Evolutionary conservation across 1,140 invertebrate species (phyloP), one percentile per base, ranked within the genome.

Genomic region (Leptopilina boulardi): DNA sequence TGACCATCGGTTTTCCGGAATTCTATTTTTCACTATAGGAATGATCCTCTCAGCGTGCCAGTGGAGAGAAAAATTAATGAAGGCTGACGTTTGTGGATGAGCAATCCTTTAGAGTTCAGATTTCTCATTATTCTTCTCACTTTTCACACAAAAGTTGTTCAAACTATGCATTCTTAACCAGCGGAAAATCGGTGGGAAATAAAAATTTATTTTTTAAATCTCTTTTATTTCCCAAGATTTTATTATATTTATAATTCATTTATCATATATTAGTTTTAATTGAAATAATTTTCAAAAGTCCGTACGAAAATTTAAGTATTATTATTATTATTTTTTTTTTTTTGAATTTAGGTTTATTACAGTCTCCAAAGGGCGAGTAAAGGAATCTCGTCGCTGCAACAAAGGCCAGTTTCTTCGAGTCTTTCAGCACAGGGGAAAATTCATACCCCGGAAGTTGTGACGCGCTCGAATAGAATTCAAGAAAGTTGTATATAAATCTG

Each of bases 401-500:
- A 88, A 75, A 87, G 88, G 86, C 88, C 88, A 11, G 87, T 88
- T 15, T 84, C 88, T 8, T 89, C 87, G 38, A 89, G 88, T 21
- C 72, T 88, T 2, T 89, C 87, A 18, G 86, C 88, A 42, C 89
- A 91, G 77, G 89, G 89, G 54, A 91, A 92, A 77, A 89, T 92
- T 71, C 92, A 91, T 81, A 93, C 94, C 77, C 95, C 95, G 51
- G 95, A 96, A 90, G 94, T 96, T 72, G 95, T 96, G 77, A 96
- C 95, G 80, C 95, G 95, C 70, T 95, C 95, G 59, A 95, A 96
- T 91, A 93, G 95, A 83, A 95, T 96, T 90, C 95, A 96, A 90
- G 95, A 96, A 92, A 96, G 95, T 92, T 96, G 95, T 94, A 96
- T 96, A 94, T 96, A 95, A 94, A 83, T 18, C 18, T 66, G 70